Conservation (phyloP, 2,113 vertebrate species). For the Mesoclemmys tuberculata region DNA sequence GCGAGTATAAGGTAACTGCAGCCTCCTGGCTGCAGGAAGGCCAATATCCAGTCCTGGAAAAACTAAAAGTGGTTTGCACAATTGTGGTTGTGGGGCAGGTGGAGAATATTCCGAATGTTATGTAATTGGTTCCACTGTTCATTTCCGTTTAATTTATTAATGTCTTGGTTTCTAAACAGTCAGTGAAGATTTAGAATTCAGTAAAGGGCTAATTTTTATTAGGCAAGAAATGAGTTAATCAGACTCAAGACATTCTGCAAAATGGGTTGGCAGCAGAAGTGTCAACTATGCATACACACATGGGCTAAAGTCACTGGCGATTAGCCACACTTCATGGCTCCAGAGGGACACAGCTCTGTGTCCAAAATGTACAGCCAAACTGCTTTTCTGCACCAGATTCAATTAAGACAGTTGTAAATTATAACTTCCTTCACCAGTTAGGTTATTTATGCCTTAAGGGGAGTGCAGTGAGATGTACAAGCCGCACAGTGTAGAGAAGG, state of each 20-base stretch:
- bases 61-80: not conserved
- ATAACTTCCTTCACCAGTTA: not conserved
- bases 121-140: not conserved
- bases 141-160: not conserved
- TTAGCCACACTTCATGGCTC: not conserved
- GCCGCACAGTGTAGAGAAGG: not conserved
- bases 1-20: not conserved
- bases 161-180: not conserved
- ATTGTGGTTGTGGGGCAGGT: not conserved
- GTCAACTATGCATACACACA: not conserved
- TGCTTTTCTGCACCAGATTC: not conserved
- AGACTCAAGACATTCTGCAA: slow-evolving; percentile 1
- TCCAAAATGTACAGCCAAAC: not conserved
- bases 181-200: not conserved
- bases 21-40: not conserved
- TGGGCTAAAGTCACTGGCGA: not conserved
- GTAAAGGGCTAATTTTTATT: not conserved
- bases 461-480: not conserved
- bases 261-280: not conserved
- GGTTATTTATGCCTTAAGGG: not conserved
- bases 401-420: not conserved
- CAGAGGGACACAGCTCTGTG: not conserved
- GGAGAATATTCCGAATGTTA: not conserved
- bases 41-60: not conserved
- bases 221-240: not conserved